phyloP scores from a whole-genome alignment of 2,888 invertebrate species.

The Molanna angustata region DNA sequence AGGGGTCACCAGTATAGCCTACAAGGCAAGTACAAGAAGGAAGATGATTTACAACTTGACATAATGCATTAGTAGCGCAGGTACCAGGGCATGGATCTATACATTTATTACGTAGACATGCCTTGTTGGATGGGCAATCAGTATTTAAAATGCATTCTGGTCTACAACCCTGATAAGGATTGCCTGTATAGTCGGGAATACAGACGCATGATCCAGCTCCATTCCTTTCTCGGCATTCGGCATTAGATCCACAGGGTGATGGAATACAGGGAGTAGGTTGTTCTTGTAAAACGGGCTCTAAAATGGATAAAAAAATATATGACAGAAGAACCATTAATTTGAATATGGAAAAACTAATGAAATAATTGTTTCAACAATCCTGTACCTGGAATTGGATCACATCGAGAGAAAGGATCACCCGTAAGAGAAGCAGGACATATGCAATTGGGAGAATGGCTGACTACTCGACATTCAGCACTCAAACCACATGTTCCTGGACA shows the following conservation, averaged over 20 bases:
- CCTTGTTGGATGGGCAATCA: slow-evolving; percentile 64
- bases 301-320: not conserved
- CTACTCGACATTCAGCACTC: slow-evolving; percentile 66
- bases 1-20: slow-evolving; percentile 70
- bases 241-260: slow-evolving; percentile 70
- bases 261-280: slow-evolving; percentile 57
- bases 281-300: slow-evolving; percentile 5
- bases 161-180: slow-evolving; percentile 55
- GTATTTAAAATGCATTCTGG: slow-evolving; percentile 70
- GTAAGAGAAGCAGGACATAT: slow-evolving; percentile 65
- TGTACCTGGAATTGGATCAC: slow-evolving; percentile 37
- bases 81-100: slow-evolving; percentile 69
- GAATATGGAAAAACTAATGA: not conserved
- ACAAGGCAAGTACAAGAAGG: slow-evolving; percentile 69
- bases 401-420: slow-evolving; percentile 67
- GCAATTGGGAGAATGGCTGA: slow-evolving; percentile 78
- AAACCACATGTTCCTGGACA: slow-evolving; percentile 77
- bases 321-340: not conserved
- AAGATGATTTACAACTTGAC: slow-evolving; percentile 71
- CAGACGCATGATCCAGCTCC: slow-evolving; percentile 64
- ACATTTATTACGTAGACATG: slow-evolving; percentile 71
- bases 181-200: slow-evolving; percentile 58
- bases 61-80: slow-evolving; percentile 70
- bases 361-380: not conserved
- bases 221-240: slow-evolving; percentile 59